Evolutionary conservation across 2,888 invertebrate genomes (phyloP), one percentile per base, ranked within the genome.

Genomic region (Vannuccia rotundouncinata): DNA sequence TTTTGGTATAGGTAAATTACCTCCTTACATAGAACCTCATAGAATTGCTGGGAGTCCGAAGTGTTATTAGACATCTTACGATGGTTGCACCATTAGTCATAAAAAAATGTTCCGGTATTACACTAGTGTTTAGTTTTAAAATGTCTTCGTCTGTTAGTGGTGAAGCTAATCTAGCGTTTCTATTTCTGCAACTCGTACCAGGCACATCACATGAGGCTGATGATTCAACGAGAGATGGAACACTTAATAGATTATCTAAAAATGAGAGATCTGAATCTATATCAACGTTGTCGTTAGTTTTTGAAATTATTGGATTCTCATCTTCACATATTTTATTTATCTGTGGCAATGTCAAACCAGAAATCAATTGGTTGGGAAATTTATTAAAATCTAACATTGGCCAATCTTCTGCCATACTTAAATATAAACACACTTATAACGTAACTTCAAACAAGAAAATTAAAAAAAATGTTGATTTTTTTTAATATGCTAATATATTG

Each of bases 231-330:
- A 22, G 10, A 22, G 66, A 66, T 66, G 66, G 66, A 66, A 45
- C 45, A 45, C 45, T 45, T 10, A 45, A 66, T 22, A 66, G 22
- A 66, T 66, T 2, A 22, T 66, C 66, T 66, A 66, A 66, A 66
- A 66, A 66, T 5, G 5, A 66, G 66, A 5, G 2, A 66, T 66
- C 66, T 66, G 10, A 5, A n/a, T 66, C 66, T 5, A 66, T 66
- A 66, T 66, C 25, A 22, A n/a, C 17, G 66, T n/a, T 66, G 5
- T 17, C 17, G 66, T n/a, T 66, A n/a, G 66, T 5, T 17, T 5
- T 66, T 66, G 66, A 5, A 45, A 45, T 45, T 45, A 73, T 73
- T 73, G 73, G 73, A 73, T 73, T n/a, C 22, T 73, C 73, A 75
- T 2, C 66, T 66, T 5, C 25, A n/a, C 17, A n/a, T 66, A 5